Evolutionary conservation across 92 coral and sea anemone species (phyloP), one percentile per base, ranked within the genome.

Genomic region (Ricordea florida): DNA sequence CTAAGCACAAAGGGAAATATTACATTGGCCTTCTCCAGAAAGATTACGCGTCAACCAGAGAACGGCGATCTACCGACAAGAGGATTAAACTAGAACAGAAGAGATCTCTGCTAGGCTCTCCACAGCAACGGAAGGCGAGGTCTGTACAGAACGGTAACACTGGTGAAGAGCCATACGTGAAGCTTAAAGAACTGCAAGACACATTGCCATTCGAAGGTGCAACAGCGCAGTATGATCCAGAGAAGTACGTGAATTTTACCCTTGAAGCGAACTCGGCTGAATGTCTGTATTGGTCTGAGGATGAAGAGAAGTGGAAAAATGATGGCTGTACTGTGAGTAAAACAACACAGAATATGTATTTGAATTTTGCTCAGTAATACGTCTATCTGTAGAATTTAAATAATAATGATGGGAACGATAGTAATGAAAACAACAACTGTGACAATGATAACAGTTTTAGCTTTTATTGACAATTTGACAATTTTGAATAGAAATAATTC

Each of bases 241-340:
- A 29, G n/a, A 50, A 17, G 25, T 66, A 72, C 30, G 47, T 67
- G 24, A 80, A 62, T 7, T 62, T 69, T 18, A 80, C 72, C 14
- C 18, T 80, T 20, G 79, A 62, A 1, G 43, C 71, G 14, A 64
- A 51, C 38, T 28, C 66, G 24, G 59, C 59, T 9, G 61, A 40
- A 1, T 80, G 86, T 40, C 24, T 61, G 24, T 80, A 71, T 25
- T 80, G 86, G 86, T 80, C 80, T 11, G 57, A 66, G 56, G 43
- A 18, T 29, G 37, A 57, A 9, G 73, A 48, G 17, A n/a, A 41
- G 50, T 80, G 86, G 86, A 37, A 22, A 40, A 61, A 58, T 0
- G 74, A 67, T 13, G 74, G 74, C 16, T 67, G 74, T 52, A 67
- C 48, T 22, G 74, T 67, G 52, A 67, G 74, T 35, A 25, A n/a